phyloP scores from a whole-genome alignment of 1,140 invertebrate species.

The Bombyx mori region ASM3026992v2 NC_085133.1:3448501-3449000 shows the following conservation, averaged over 20 bases:
- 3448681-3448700: slow-evolving; percentile 63
- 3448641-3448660: slow-evolving; percentile 52
- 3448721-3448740: slow-evolving; percentile 45
- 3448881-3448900: slow-evolving; percentile 1
- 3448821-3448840: background rate
- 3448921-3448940: too few relatives aligned
- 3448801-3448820: too few relatives aligned
- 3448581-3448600: slow-evolving; percentile 23
- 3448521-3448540: too few relatives aligned
- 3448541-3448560: too few relatives aligned
- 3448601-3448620: slow-evolving; percentile 50
- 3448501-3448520: too few relatives aligned
- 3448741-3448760: slow-evolving; percentile 27
- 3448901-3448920: background rate
- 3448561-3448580: background rate
- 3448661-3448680: slow-evolving; percentile 51
- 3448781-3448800: slow-evolving; percentile 23
- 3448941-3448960: too few relatives aligned
- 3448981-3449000: too few relatives aligned
- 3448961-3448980: too few relatives aligned
- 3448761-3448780: slow-evolving; percentile 29
- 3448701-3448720: slow-evolving; percentile 51
- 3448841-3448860: background rate
- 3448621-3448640: slow-evolving; percentile 64
- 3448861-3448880: background rate